Base-by-base conservation (phyloP, 1,140 invertebrate genomes). In the Zaprionus camerounensis region DNA sequence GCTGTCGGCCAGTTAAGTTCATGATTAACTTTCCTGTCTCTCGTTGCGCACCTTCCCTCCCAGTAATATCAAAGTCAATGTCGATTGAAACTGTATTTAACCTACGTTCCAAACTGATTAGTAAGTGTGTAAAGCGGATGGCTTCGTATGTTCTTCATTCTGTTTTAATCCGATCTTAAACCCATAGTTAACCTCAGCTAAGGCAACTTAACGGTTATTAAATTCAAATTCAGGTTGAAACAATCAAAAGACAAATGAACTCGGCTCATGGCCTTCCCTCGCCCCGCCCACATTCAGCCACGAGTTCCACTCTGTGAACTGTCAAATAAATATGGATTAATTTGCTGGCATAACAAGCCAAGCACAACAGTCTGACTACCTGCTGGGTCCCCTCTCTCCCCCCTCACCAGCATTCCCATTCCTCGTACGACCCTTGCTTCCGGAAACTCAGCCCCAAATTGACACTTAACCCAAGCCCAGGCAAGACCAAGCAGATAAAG, bases 401-500 rank as follows among this genome's bases (percentile, higher is more conserved):
- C 49, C 36, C 13, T 5, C 36, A 13, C 4, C 5, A 12, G 13
- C 13, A 5, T 38, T 38, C 13, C 36, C 1, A 15, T 38, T 15
- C 12, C 36, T 38, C 4, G 36, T 36, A 22, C 36, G 31, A 20
- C 26, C 57, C n/a, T 17, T 46, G 41, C 41, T 22, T 22, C 9
- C 44, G 31, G 11, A 69, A 69, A 61, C 53, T 59, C 58, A 62
- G 53, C 24, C 24, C 61, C 65, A 73, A 80, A 78, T 74, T 80
- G 75, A 78, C 71, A 74, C 59, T 77, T 80, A 78, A 69, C 53
- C 70, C 57, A 20, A 28, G 17, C 41, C n/a, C 20, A 63, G 75
- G 36, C 59, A 41, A 64, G 46, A 20, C 46, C 20, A 53, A 51
- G 49, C 38, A 69, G 61, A 74, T 74, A 74, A 80, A 70, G 61